phyloP scores from a whole-genome alignment of 2,797 vertebrate genomes.

The Mus minutoides region DNA sequence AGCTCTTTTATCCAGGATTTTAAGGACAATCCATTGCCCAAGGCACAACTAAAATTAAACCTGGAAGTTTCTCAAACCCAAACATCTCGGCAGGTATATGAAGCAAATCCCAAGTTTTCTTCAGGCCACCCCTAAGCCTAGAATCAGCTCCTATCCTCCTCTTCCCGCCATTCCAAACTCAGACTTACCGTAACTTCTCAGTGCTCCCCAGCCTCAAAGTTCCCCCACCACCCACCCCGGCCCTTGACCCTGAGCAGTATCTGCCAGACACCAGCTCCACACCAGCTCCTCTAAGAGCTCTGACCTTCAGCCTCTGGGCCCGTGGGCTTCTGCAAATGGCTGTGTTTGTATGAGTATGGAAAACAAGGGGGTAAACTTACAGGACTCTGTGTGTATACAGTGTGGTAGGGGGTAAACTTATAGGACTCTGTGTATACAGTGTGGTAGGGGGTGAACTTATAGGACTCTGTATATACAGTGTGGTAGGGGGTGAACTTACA shows the following conservation, averaged over 20 bases:
- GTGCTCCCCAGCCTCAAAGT: neutral
- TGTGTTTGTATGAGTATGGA: fast-evolving
- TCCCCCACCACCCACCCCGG: too few relatives aligned
- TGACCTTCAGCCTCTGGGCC: neutral
- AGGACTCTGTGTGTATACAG: too few relatives aligned
- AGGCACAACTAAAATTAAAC: neutral
- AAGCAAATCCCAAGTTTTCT: neutral
- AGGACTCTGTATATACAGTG: too few relatives aligned
- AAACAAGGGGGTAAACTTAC: too few relatives aligned
- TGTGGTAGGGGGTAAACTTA: too few relatives aligned
- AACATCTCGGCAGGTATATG: neutral
- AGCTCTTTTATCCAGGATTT: neutral
- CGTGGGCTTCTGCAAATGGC: neutral
- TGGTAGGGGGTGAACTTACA: too few relatives aligned
- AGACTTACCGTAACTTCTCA: neutral
- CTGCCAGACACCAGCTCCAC: neutral
- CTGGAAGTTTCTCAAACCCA: neutral
- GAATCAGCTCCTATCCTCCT: neutral
- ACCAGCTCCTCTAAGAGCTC: fast-evolving
- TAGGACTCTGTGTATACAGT: too few relatives aligned
- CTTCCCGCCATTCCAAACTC: neutral
- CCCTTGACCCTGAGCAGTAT: too few relatives aligned
- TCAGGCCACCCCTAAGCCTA: neutral
- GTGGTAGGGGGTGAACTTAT: too few relatives aligned
- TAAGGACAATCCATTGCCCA: neutral